Evolutionary conservation across 2,113 vertebrate genomes (phyloP).

Genomic region (Hippocampus guttulatus): DNA sequence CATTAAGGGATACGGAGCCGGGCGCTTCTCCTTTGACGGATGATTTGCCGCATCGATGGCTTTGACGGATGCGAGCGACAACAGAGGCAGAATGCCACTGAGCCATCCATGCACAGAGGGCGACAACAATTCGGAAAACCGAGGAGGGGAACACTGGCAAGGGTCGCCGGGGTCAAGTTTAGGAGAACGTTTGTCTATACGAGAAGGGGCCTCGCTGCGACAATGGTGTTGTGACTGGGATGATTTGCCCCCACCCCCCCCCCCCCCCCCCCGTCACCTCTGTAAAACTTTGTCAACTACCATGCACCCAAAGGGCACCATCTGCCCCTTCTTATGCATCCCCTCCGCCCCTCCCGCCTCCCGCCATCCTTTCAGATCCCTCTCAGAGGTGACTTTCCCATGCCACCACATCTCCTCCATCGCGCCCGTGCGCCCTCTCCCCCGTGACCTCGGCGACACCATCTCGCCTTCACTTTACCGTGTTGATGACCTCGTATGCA

Average conservation of each 20-base stretch:
- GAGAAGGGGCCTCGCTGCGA: conserved; percentile 42
- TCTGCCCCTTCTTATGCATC: conserved; percentile 68
- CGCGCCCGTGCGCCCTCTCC: conserved; percentile 42
- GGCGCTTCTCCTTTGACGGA: conserved; percentile 39
- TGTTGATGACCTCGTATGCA: conserved; percentile 49
- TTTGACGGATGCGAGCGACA: conserved; percentile 34
- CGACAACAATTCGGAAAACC: conserved; percentile 45
- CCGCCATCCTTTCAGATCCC: conserved; percentile 58
- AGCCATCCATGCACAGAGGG: conserved; percentile 53
- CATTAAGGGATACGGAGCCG: not conserved
- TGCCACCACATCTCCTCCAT: conserved; percentile 65
- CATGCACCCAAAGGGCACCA: conserved; percentile 58
- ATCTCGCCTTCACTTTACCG: conserved; percentile 38
- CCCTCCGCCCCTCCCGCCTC: conserved; percentile 45
- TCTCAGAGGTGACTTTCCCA: conserved; percentile 77
- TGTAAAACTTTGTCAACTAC: conserved; percentile 50
- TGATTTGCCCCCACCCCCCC: conserved; percentile 36
- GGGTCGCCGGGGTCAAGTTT: conserved; percentile 61
- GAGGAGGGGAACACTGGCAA: conserved; percentile 34
- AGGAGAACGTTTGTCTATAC: conserved; percentile 51
- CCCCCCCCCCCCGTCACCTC: conserved; percentile 16
- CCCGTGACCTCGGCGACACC: conserved; percentile 53
- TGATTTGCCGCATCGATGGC: conserved; percentile 20
- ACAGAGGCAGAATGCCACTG: conserved; percentile 46
- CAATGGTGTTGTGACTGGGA: conserved; percentile 67